Evolutionary conservation across 92 coral and sea anemone genomes (phyloP).

Genomic region (Paramuricea clavata): DNA sequence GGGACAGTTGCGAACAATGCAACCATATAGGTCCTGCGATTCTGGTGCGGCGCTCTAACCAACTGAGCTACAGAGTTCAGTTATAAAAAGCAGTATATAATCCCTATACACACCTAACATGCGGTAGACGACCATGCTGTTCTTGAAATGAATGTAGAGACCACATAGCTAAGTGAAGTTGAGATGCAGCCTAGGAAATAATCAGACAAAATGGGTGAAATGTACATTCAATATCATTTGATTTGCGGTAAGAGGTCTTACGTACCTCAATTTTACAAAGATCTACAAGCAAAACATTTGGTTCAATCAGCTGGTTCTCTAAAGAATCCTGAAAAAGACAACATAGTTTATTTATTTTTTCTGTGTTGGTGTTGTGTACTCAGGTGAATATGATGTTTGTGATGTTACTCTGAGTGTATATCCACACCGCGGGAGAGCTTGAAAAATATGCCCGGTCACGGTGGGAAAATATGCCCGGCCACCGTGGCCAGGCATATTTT

Average conservation of each 20-base stretch:
- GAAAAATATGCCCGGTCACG: too few relatives aligned
- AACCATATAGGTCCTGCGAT: too few relatives aligned
- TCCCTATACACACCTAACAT: slow-evolving; percentile 69
- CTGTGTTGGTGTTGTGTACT: background rate
- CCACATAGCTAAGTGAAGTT: slow-evolving; percentile 84
- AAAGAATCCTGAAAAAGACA: slow-evolving; percentile 75
- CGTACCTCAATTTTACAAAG: slow-evolving; percentile 85
- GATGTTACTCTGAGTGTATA: too few relatives aligned
- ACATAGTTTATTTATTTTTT: background rate
- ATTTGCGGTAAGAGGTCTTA: background rate
- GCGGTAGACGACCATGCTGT: slow-evolving; percentile 80
- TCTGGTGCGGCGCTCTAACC: too few relatives aligned
- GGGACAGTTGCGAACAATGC: too few relatives aligned
- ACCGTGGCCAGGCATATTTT: too few relatives aligned
- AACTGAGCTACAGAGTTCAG: too few relatives aligned
- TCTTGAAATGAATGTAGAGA: slow-evolving; percentile 79
- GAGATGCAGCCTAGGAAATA: slow-evolving; percentile 73
- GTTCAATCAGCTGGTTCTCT: slow-evolving; percentile 79
- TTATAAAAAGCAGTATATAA: too few relatives aligned
- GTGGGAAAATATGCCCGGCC: too few relatives aligned
- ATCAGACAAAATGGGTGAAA: background rate
- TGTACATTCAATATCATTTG: background rate
- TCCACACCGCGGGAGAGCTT: too few relatives aligned
- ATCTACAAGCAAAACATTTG: slow-evolving; percentile 89
- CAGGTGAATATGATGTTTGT: too few relatives aligned